phyloP scores from a whole-genome alignment of 1,140 invertebrate genomes.

The Trachymyrmex cornetzi region DNA sequence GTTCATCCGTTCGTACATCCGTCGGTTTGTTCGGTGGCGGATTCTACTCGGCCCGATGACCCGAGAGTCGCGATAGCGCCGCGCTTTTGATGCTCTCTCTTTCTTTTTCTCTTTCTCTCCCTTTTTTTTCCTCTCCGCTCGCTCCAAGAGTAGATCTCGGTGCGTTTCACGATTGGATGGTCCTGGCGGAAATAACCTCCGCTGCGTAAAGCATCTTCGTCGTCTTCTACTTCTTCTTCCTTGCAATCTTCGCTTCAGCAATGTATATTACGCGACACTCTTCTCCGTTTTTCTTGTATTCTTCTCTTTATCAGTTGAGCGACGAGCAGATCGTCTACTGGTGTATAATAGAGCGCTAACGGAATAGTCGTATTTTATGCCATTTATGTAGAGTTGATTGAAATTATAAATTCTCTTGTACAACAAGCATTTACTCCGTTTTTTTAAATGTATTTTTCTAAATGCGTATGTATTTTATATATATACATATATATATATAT shows the following conservation, averaged over 20 bases:
- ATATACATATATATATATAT: not conserved
- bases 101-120: not conserved
- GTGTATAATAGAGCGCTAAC: constrained; percentile 4
- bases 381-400: not conserved
- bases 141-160: constrained; percentile 46
- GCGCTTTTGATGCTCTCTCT: constrained; percentile 25
- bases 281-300: constrained; percentile 38
- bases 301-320: constrained; percentile 35
- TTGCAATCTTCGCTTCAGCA: constrained; percentile 28
- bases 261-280: constrained; percentile 16
- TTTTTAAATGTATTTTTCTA: not conserved
- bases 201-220: constrained; percentile 27
- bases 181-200: constrained; percentile 56
- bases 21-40: constrained; percentile 14
- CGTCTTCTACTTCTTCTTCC: not conserved
- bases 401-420: not conserved
- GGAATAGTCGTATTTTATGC: not conserved
- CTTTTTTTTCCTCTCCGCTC: not conserved
- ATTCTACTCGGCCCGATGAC: constrained; percentile 55
- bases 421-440: not conserved
- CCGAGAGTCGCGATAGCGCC: constrained; percentile 40
- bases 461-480: not conserved
- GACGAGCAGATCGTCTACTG: not conserved
- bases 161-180: constrained; percentile 64
- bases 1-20: constrained; percentile 8